Evolutionary conservation across 2,888 invertebrate genomes (phyloP).

Genomic region (Nephrotoma appendiculata): DNA sequence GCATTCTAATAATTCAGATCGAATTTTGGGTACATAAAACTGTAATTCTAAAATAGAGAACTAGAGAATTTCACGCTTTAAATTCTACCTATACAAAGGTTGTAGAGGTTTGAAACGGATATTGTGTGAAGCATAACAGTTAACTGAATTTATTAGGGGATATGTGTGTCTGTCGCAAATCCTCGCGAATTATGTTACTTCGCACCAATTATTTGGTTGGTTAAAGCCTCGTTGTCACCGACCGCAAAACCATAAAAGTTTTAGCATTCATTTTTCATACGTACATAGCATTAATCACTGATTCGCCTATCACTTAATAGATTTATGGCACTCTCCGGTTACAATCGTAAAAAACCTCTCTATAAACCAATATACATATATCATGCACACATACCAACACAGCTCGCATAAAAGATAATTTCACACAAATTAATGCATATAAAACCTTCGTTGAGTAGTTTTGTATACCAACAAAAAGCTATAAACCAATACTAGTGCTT

Average conservation of each 20-base stretch:
- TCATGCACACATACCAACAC: background rate
- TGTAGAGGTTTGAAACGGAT: too few species aligned
- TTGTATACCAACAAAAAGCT: background rate
- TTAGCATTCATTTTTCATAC: background rate
- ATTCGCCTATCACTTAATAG: background rate
- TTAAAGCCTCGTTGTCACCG: too few species aligned
- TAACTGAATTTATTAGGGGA: too few species aligned
- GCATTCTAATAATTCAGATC: too few species aligned
- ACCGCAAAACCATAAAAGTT: background rate
- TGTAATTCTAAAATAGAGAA: too few species aligned
- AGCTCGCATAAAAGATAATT: background rate
- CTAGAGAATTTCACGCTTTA: too few species aligned
- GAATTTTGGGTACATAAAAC: too few species aligned
- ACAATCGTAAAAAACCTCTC: background rate
- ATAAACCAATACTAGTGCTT: background rate
- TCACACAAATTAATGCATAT: background rate
- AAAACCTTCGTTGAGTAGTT: background rate
- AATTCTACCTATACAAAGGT: too few species aligned
- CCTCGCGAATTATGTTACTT: too few species aligned
- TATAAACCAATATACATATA: background rate
- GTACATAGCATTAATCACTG: background rate
- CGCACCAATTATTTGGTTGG: too few species aligned
- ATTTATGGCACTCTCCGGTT: background rate
- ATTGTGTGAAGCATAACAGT: too few species aligned
- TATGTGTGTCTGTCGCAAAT: too few species aligned